Percentiles rank a stretch among this genome's conserved stretches.
Conservation (phyloP, 2,113 vertebrate genomes). For the Carassius auratus region DNA sequence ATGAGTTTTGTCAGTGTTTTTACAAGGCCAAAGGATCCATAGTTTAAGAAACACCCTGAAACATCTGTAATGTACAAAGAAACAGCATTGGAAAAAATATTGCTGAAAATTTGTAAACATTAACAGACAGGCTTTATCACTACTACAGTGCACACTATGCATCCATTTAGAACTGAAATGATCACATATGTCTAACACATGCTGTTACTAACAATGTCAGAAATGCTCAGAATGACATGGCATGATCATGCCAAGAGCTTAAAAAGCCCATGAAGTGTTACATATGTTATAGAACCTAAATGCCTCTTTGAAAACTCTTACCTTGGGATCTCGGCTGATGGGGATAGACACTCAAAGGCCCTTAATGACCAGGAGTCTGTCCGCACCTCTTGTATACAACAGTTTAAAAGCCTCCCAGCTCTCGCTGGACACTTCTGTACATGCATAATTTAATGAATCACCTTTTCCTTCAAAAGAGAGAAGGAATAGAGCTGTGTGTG, state of each 20-base stretch:
- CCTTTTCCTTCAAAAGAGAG: slow-evolving; percentile 66
- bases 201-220: neutral
- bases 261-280: slow-evolving; percentile 35
- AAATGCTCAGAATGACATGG: slow-evolving; percentile 15
- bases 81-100: neutral
- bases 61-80: neutral
- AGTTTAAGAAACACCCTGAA: neutral
- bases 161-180: neutral
- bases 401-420: slow-evolving; percentile 75
- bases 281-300: slow-evolving; percentile 48
- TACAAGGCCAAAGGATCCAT: neutral
- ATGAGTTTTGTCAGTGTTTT: neutral
- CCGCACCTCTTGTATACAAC: slow-evolving; percentile 68
- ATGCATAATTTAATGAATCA: slow-evolving; percentile 80
- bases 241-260: slow-evolving; percentile 21
- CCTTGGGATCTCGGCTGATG: slow-evolving; percentile 38
- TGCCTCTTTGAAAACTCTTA: slow-evolving; percentile 47
- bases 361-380: slow-evolving; percentile 53
- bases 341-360: slow-evolving; percentile 44
- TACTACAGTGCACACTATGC: neutral
- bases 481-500: slow-evolving; percentile 69
- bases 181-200: neutral
- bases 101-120: neutral
- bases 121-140: neutral
- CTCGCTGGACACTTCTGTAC: slow-evolving; percentile 66